These are phyloP conservation scores for Drosophila nasuta DNA, from an alignment of 1,140 invertebrate species.

Conservation along the genomic window DNA sequence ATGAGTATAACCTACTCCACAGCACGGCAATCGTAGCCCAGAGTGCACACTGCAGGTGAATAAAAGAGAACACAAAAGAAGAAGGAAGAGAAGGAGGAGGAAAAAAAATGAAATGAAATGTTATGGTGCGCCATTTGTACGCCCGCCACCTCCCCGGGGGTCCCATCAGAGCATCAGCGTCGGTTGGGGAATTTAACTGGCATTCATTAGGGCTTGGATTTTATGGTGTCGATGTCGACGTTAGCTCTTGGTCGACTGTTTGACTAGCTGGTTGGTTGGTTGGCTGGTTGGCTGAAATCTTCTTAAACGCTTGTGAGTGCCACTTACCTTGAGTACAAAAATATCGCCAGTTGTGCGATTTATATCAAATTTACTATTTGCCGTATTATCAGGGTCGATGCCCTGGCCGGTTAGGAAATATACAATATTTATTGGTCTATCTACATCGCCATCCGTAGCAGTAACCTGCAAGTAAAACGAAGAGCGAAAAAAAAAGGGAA, in stretches of 20 bases:
- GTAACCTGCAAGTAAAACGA: slow-evolving; percentile 85
- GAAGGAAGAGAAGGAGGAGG: not conserved
- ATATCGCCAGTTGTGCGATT: slow-evolving; percentile 89
- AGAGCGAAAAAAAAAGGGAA: slow-evolving; percentile 85
- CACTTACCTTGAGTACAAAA: slow-evolving; percentile 87
- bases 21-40: slow-evolving; percentile 36
- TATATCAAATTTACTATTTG: slow-evolving; percentile 89
- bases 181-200: slow-evolving; percentile 57
- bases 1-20: not conserved
- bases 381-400: slow-evolving; percentile 88
- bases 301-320: slow-evolving; percentile 34
- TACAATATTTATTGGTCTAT: slow-evolving; percentile 89
- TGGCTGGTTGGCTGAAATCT: slow-evolving; percentile 27
- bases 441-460: slow-evolving; percentile 89
- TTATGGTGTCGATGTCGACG: slow-evolving; percentile 14
- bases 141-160: slow-evolving; percentile 17
- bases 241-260: slow-evolving; percentile 6
- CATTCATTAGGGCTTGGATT: slow-evolving; percentile 59
- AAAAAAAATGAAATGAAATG: slow-evolving; percentile 22
- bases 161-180: slow-evolving; percentile 2
- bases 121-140: slow-evolving; percentile 44
- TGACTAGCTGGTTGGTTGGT: slow-evolving; percentile 4
- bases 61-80: slow-evolving; percentile 4
- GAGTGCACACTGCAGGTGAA: slow-evolving; percentile 23
- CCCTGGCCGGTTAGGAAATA: slow-evolving; percentile 91